Evolutionary conservation across 2,888 invertebrate species (phyloP), one percentile per base, ranked within the genome.

Genomic region (Xestia ashworthii): DNA sequence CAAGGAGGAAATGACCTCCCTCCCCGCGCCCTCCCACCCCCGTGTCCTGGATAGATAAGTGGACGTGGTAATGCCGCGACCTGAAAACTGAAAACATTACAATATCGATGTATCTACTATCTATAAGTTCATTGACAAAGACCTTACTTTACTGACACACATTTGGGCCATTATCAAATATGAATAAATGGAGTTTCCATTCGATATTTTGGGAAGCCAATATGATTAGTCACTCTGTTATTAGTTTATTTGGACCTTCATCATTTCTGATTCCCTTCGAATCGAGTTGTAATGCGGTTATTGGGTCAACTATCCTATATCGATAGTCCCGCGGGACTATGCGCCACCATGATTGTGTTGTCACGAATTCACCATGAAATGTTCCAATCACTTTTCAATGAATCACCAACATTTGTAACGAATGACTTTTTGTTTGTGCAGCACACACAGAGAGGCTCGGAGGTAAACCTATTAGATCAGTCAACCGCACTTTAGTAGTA

Each of bases 31-130:
- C 67, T 22, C 82, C 75, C 69, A 74, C 85, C 12, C 80, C 76
- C 76, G 16, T 80, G 91, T 82, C 90, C 92, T 89, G 87, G 85
- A 90, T 91, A 90, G 89, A 89, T 91, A 89, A 90, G 88, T 83
- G 78, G 89, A 78, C 77, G 76, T 70, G 75, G 76, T 80, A 67
- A 50, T 81, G 76, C 78, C 72, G 79, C 78, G 84, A 84, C 89
- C 86, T 73, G 75, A 73, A 89, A 72, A 71, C 66, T 65, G 76
- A 81, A 88, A 70, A 68, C 66, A 77, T 85, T 82, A 84, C 44
- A 67, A 68, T 82, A 89, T 84, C 77, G 80, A 82, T 80, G 50
- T 71, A 48, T 71, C 58, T 58, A 69, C 46, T 68, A 48, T 72
- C 50, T 72, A 41, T 69, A 53, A 58, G 1, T 70, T 41, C 46